These are phyloP conservation scores for Trichogramma evanescens DNA, from an alignment of 2,888 invertebrate species.

Conservation along the genomic window DNA sequence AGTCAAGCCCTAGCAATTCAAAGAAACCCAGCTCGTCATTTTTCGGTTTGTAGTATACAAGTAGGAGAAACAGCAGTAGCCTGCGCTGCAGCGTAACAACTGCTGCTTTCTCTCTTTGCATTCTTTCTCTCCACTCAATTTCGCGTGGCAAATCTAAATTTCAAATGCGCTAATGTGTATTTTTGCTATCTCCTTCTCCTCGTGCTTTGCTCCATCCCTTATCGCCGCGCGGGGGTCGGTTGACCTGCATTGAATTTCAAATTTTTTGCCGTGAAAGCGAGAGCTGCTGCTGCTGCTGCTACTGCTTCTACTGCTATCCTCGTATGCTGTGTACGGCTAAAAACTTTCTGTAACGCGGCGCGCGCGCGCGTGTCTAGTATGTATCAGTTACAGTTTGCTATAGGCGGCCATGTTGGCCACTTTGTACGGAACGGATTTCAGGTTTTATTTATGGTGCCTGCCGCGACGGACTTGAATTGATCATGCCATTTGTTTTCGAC, in stretches of 20 bases:
- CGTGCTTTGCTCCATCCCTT: conserved; percentile 30
- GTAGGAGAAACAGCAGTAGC: too few relatives aligned
- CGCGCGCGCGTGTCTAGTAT: neutral
- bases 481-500: conserved; percentile 12
- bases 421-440: conserved; percentile 15
- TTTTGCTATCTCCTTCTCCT: conserved; percentile 33
- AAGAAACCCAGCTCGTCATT: conserved; percentile 11
- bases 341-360: neutral
- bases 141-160: conserved; percentile 37
- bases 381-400: too few relatives aligned
- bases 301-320: too few relatives aligned
- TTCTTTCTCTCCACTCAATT: conserved; percentile 16
- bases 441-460: conserved; percentile 17
- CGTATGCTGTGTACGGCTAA: too few relatives aligned
- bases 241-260: conserved; percentile 41
- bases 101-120: too few relatives aligned
- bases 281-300: neutral
- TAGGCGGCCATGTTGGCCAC: conserved; percentile 2
- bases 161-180: conserved; percentile 45
- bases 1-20: neutral
- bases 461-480: conserved; percentile 5
- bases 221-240: conserved; percentile 26
- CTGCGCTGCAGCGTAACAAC: too few relatives aligned
- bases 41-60: neutral
- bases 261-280: conserved; percentile 24